A percentile compares a stretch with the other conserved stretches of the same genome.
phyloP scores from a whole-genome alignment of 2,113 vertebrate genomes.

The Colaptes auratus region DNA sequence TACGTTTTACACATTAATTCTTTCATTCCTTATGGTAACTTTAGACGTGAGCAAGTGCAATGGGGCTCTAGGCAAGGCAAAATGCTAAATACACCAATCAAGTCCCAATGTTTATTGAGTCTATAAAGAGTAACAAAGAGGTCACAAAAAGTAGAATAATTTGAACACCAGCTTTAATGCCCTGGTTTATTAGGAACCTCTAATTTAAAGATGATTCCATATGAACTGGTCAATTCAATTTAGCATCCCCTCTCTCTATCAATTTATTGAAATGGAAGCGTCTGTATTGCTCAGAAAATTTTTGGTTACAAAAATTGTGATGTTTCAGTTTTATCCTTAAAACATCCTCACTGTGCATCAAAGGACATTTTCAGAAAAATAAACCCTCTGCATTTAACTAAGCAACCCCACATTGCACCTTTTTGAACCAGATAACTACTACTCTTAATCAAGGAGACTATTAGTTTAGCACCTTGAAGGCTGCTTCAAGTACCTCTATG shows the following conservation, averaged over 20 bases:
- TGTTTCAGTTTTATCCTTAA: not conserved
- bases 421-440: not conserved
- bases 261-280: not conserved
- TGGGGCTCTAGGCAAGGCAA: not conserved
- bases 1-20: not conserved
- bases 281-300: not conserved
- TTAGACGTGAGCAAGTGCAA: not conserved
- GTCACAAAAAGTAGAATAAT: not conserved
- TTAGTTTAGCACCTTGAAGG: not conserved
- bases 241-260: not conserved
- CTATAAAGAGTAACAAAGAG: not conserved
- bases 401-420: not conserved
- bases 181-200: not conserved
- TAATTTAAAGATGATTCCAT: not conserved
- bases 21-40: not conserved
- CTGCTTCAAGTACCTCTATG: not conserved
- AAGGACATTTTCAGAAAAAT: not conserved
- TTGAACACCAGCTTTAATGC: not conserved
- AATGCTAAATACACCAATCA: not conserved
- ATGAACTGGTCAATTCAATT: not conserved
- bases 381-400: not conserved
- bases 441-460: not conserved
- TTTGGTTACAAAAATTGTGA: not conserved
- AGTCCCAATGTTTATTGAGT: not conserved
- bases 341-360: not conserved